phyloP scores from a whole-genome alignment of 2,888 invertebrate genomes.

The Cosmorhoe ocellata region DNA sequence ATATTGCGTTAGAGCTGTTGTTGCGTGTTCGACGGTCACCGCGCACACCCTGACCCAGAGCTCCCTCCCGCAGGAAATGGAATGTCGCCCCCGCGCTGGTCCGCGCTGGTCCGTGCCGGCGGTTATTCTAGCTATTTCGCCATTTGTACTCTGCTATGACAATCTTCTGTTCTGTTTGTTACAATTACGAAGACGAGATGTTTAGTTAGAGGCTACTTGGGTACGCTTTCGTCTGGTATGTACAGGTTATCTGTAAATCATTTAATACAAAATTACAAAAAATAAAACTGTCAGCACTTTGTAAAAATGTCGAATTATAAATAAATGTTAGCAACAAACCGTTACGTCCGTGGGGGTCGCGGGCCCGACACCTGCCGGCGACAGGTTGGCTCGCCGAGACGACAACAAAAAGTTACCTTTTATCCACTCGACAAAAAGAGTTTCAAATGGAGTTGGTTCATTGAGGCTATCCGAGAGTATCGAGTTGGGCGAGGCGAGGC shows the following conservation, averaged over 20 bases:
- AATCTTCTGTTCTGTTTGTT: neutral
- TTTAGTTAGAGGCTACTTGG: too few relatives aligned
- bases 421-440: slow-evolving; percentile 1
- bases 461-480: slow-evolving; percentile 16
- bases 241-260: too few relatives aligned
- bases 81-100: slow-evolving; percentile 20
- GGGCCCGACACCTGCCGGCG: slow-evolving; percentile 4
- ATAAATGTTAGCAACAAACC: slow-evolving; percentile 15
- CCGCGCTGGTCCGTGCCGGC: neutral
- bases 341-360: slow-evolving; percentile 13
- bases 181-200: neutral
- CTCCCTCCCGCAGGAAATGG: slow-evolving; percentile 18
- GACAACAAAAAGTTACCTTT: neutral
- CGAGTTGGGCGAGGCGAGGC: slow-evolving; percentile 15
- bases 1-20: too few relatives aligned
- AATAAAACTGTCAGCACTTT: too few relatives aligned
- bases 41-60: slow-evolving; percentile 14
- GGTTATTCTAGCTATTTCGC: slow-evolving; percentile 2
- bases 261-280: too few relatives aligned
- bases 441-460: slow-evolving; percentile 6
- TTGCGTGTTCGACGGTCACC: too few relatives aligned
- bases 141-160: neutral
- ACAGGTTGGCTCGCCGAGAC: neutral
- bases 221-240: too few relatives aligned
- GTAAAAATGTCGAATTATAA: neutral